phyloP scores from a whole-genome alignment of 2,888 invertebrate species.

The Acrobasis consociella region DNA sequence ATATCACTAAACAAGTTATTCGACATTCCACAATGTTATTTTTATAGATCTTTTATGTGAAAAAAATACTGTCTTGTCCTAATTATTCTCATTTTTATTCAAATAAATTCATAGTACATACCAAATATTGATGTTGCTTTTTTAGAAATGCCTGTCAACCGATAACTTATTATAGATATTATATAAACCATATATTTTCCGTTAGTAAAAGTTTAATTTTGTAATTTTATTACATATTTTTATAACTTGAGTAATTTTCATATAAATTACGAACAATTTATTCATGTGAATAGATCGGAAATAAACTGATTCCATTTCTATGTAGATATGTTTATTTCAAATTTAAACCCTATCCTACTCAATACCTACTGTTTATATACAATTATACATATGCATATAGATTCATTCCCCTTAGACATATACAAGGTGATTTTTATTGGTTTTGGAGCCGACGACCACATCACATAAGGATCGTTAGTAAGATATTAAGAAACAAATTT shows the following conservation, averaged over 20 bases:
- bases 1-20: constrained; percentile 42
- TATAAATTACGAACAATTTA: constrained; percentile 61
- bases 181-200: constrained; percentile 38
- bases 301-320: constrained; percentile 74
- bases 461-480: too few species aligned
- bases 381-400: too few species aligned
- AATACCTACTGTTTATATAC: too few species aligned
- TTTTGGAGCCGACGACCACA: too few species aligned
- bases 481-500: constrained; percentile 32
- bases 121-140: constrained; percentile 7
- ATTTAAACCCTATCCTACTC: too few species aligned
- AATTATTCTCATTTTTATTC: constrained; percentile 19
- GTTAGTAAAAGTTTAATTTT: constrained; percentile 67
- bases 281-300: constrained; percentile 66
- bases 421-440: too few species aligned
- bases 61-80: constrained; percentile 26
- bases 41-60: constrained; percentile 53
- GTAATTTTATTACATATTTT: constrained; percentile 65
- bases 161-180: background rate
- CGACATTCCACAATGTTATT: constrained; percentile 71
- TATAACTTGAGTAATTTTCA: constrained; percentile 60
- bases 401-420: too few species aligned
- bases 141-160: background rate
- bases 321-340: constrained; percentile 28
- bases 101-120: background rate